Evolutionary conservation across 1,140 invertebrate species (phyloP).

Genomic region (Megalopta genalis): DNA sequence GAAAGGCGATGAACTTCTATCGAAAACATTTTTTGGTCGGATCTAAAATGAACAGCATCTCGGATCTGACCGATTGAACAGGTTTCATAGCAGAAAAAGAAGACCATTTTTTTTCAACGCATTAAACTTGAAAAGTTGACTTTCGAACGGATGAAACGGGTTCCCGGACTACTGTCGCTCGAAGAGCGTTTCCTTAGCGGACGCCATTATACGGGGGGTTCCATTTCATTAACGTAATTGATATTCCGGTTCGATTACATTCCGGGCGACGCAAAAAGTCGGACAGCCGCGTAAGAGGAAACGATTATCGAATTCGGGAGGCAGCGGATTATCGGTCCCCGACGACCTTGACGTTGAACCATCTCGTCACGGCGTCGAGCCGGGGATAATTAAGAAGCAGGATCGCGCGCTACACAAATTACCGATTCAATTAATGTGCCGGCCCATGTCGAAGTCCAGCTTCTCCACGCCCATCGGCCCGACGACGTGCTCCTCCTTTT

Average conservation of each 20-base stretch:
- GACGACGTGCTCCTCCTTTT: background rate
- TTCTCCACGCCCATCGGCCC: conserved; percentile 11
- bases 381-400: conserved; percentile 51
- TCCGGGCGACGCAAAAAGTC: background rate
- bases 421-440: conserved; percentile 60
- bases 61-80: too few species aligned
- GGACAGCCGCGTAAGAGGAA: conserved; percentile 2
- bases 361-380: conserved; percentile 10
- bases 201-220: too few species aligned
- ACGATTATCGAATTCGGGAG: conserved; percentile 22
- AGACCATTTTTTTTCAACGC: too few species aligned
- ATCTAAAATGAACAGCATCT: too few species aligned
- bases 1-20: too few species aligned
- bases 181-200: too few species aligned
- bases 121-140: too few species aligned
- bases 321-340: background rate
- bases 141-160: too few species aligned
- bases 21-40: too few species aligned
- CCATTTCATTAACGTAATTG: too few species aligned
- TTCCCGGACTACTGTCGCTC: too few species aligned
- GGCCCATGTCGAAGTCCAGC: conserved; percentile 15
- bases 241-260: background rate
- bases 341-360: background rate
- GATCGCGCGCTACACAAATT: conserved; percentile 49
- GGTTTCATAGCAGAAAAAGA: too few species aligned